These are phyloP conservation scores for Caenorhabditis sinica DNA, from an alignment of 2,888 invertebrate genomes.

Conservation along the genomic window DNA sequence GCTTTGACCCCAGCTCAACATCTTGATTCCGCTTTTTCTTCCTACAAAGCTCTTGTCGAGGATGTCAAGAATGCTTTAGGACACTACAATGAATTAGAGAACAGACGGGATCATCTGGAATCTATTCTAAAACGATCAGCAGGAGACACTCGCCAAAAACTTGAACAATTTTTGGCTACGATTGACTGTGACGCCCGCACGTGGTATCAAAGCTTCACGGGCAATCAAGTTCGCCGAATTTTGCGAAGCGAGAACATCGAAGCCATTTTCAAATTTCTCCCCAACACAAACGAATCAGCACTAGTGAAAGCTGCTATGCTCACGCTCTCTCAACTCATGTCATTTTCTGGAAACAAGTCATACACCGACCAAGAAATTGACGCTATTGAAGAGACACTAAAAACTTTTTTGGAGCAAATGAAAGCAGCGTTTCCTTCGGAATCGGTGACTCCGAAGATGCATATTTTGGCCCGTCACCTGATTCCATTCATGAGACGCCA, in stretches of 20 bases:
- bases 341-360: not conserved
- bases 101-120: not conserved
- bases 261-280: not conserved
- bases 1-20: not conserved
- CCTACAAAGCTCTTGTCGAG: not conserved
- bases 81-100: not conserved
- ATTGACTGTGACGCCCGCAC: not conserved
- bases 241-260: conserved; percentile 5
- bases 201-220: conserved; percentile 1
- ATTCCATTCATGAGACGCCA: not conserved
- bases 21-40: not conserved
- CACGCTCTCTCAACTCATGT: not conserved
- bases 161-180: not conserved
- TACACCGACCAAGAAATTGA: conserved; percentile 12
- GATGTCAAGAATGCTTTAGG: no score
- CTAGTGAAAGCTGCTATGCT: not conserved
- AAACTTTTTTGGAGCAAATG: not conserved
- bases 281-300: not conserved
- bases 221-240: conserved; percentile 11
- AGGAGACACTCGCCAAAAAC: not conserved
- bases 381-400: not conserved
- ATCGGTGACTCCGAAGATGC: not conserved
- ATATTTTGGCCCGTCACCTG: not conserved
- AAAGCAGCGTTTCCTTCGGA: not conserved
- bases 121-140: not conserved